Evolutionary conservation across 2,797 vertebrate genomes (phyloP).

Genomic region (Eulemur rubriventer): DNA sequence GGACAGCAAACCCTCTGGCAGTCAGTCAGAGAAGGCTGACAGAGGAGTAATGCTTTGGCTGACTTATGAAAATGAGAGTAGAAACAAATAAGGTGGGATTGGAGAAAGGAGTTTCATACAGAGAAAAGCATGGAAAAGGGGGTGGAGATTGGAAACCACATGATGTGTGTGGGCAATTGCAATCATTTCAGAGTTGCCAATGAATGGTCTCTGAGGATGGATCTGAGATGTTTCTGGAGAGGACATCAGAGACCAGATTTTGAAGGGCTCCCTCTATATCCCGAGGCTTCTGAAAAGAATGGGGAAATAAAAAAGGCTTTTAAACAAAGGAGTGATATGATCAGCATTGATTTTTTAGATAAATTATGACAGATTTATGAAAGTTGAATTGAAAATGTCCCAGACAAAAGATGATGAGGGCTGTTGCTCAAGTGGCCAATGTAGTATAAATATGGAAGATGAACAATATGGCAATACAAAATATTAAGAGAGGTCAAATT

Average conservation of each 20-base stretch:
- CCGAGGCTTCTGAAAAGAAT: not conserved
- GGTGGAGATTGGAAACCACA: not conserved
- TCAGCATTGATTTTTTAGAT: not conserved
- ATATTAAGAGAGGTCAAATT: not conserved
- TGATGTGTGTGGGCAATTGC: rapidly evolving
- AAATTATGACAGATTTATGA: not conserved
- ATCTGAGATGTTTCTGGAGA: not conserved
- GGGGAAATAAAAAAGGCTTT: not conserved
- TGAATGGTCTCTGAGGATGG: not conserved
- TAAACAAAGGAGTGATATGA: not conserved
- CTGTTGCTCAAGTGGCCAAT: not conserved
- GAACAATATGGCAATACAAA: not conserved
- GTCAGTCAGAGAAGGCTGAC: not conserved
- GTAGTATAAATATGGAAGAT: not conserved
- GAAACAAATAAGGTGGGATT: not conserved
- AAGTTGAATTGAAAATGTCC: not conserved
- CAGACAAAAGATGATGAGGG: not conserved
- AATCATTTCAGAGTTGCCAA: not conserved
- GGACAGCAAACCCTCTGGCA: not conserved
- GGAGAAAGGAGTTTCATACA: not conserved
- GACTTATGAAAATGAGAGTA: not conserved
- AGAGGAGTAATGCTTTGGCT: not conserved
- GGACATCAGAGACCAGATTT: not conserved
- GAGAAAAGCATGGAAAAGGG: not conserved
- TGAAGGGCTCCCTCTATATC: not conserved